Evolutionary conservation across 2,888 invertebrate species (phyloP), one percentile per base, ranked within the genome.

Genomic region (Netelia inedita): DNA sequence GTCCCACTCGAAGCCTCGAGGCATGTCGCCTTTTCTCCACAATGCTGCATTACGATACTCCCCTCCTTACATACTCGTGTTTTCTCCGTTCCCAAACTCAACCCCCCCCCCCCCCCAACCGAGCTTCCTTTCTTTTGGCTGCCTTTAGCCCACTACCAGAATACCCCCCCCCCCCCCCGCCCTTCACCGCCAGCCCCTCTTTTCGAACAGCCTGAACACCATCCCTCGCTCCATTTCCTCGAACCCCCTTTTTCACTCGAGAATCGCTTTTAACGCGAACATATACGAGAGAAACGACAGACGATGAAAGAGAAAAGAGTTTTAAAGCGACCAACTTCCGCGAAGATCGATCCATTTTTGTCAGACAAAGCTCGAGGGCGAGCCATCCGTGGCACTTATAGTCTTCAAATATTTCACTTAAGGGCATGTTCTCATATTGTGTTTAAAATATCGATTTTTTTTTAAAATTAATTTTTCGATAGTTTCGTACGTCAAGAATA

Each of bases 11-110:
- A 85, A 74, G 87, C 89, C 89, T 84, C 88, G 82, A 87, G 89
- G 88, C 89, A 87, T 87, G 88, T 89, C 72, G 71, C 11, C 66
- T 83, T 87, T 66, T 63, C 87, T 86, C 85, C 87, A 88, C 90
- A 89, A 91, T 90, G 89, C 89, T 88, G 88, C 90, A 91, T 91
- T 90, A 90, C 89, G 89, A 89, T 90, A 90, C 89, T 87, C 78
- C 80, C 82, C 78, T 50, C 71, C 55, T 75, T 14, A 35, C 66
- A 76, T 83, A 78, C 83, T 59, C 83, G 84, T 79, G 19, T 69
- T 59, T 35, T 55, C 78, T 35, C 35, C 6, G 5, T 35, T 6
- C 35, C 35, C 35, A 35, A 35, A 35, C 35, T 35, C 35, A 35
- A 76, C 55, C 16, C 59, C 53, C 73, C 55, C 86, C 81, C 79